These are phyloP conservation scores for Delphinus delphis DNA, from an alignment of 2,113 vertebrate species.

Conservation along the genomic window DNA sequence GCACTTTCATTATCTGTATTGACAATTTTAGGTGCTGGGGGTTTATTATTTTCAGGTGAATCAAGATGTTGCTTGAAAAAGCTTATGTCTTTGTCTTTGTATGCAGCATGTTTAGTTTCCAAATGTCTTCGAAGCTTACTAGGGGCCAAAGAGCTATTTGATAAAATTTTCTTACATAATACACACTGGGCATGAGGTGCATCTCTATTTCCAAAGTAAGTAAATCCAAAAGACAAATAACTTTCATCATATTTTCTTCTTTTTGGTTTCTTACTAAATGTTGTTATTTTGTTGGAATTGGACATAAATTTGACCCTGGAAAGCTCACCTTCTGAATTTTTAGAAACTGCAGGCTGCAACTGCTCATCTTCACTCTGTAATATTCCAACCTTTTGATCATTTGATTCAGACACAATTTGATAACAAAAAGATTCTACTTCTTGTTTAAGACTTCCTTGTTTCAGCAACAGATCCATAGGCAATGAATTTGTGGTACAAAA, in stretches of 20 bases:
- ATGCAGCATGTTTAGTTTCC: conserved; percentile 75
- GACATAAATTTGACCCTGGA: conserved; percentile 66
- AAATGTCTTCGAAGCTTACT: conserved; percentile 73
- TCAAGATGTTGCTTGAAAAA: conserved; percentile 78
- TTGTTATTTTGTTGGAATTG: conserved; percentile 67
- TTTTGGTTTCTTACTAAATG: conserved; percentile 75
- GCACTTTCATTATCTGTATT: conserved; percentile 76
- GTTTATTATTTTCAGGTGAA: conserved; percentile 72
- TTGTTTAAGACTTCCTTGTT: conserved; percentile 75
- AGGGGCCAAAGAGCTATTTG: conserved; percentile 72
- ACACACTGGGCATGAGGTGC: conserved; percentile 74
- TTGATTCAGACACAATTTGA: conserved; percentile 72
- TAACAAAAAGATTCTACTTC: conserved; percentile 75
- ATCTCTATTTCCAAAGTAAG: conserved; percentile 74
- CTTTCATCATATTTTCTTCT: conserved; percentile 78
- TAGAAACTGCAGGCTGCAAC: conserved; percentile 68
- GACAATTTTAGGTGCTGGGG: conserved; percentile 67
- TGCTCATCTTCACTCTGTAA: conserved; percentile 70
- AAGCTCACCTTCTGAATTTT: conserved; percentile 67
- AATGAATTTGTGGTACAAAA: conserved; percentile 71
- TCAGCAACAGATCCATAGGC: conserved; percentile 71
- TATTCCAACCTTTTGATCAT: conserved; percentile 67
- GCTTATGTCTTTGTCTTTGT: conserved; percentile 76
- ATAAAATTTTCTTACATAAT: conserved; percentile 78
- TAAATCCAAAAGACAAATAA: conserved; percentile 78